phyloP scores from a whole-genome alignment of 2,113 vertebrate genomes.

The Pristiophorus japonicus region DNA sequence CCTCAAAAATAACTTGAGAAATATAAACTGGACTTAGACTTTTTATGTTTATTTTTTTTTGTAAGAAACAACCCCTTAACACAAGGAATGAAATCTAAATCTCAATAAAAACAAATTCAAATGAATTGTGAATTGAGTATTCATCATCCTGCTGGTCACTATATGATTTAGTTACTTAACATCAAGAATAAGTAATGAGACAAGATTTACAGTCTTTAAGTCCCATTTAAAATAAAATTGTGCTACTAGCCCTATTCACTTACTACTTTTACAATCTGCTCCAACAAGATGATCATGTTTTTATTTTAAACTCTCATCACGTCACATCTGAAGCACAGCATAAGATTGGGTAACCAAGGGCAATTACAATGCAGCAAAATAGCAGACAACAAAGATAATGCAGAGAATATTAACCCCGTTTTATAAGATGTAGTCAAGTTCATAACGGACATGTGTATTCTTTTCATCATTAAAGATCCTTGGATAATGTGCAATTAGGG shows the following conservation, averaged over 20 bases:
- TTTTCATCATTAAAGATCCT: conserved; percentile 98
- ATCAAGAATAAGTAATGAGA: conserved; percentile 58
- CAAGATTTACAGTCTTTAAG: conserved; percentile 46
- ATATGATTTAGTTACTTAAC: conserved; percentile 64
- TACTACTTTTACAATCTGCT: conserved; percentile 59
- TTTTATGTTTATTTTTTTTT: conserved; percentile 94
- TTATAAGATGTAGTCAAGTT: conserved; percentile 95
- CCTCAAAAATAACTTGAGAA: conserved; percentile 36
- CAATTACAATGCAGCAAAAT: conserved; percentile 43
- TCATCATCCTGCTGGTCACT: conserved; percentile 67
- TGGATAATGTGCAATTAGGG: conserved; percentile 93
- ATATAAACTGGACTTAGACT: conserved; percentile 49
- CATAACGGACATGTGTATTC: conserved; percentile 88
- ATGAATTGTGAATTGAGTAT: conserved; percentile 50
- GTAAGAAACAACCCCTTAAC: conserved; percentile 78
- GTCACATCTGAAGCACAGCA: conserved; percentile 54
- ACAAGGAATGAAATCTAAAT: conserved; percentile 72
- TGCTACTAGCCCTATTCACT: conserved; percentile 63
- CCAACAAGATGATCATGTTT: conserved; percentile 52
- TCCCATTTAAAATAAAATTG: conserved; percentile 57
- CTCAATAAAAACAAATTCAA: conserved; percentile 66
- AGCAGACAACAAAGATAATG: conserved; percentile 63
- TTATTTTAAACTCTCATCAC: conserved; percentile 62
- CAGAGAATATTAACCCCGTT: conserved; percentile 46
- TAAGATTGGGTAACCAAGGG: conserved; percentile 48